Conservation (phyloP, 2,113 vertebrate species). For the Notechis scutatus region DNA sequence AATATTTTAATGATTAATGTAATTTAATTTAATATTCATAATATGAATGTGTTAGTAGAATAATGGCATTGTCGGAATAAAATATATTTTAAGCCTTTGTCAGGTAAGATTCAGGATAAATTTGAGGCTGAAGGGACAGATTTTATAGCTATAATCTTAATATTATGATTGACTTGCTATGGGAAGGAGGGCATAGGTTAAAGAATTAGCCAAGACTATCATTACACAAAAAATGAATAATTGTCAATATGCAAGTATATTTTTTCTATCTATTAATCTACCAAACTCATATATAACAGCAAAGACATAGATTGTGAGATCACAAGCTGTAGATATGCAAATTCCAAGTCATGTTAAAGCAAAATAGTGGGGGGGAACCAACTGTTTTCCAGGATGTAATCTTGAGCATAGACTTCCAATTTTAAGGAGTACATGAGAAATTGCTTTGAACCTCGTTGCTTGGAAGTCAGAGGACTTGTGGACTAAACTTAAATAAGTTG, state of each 20-base stretch:
- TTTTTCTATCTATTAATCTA: not conserved
- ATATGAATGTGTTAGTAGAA: not conserved
- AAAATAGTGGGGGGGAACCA: not conserved
- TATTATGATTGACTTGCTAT: not conserved
- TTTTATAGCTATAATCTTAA: not conserved
- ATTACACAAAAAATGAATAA: not conserved
- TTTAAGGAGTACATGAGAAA: not conserved
- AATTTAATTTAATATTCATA: not conserved
- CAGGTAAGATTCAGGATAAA: not conserved
- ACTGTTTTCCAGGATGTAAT: not conserved
- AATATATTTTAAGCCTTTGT: not conserved
- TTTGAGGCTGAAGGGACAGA: not conserved
- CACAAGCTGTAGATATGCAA: not conserved
- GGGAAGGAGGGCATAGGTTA: not conserved
- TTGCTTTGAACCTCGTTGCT: not conserved
- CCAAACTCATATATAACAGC: not conserved
- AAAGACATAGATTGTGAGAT: not conserved
- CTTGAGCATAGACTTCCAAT: not conserved
- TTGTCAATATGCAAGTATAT: not conserved
- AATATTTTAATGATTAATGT: not conserved
- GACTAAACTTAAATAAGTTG: not conserved
- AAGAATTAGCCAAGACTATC: not conserved
- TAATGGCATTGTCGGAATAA: not conserved
- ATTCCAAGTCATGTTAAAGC: not conserved
- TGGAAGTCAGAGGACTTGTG: not conserved